phyloP scores from a whole-genome alignment of 2,888 invertebrate genomes.

The Eupithecia centaureata region DNA sequence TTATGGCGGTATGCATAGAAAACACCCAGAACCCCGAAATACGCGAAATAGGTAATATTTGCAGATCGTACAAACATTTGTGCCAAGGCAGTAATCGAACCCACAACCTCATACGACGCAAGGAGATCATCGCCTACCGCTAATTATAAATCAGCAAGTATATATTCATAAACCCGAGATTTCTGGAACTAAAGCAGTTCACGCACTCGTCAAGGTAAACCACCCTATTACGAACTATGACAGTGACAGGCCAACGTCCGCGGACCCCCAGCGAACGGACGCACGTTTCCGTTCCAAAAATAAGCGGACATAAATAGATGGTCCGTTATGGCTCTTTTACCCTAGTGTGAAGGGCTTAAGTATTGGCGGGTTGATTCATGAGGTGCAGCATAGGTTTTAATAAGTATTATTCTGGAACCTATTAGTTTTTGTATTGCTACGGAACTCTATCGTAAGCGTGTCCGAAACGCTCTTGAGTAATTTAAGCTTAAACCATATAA shows the following conservation, averaged over 20 bases:
- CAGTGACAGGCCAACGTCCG: conserved; percentile 47
- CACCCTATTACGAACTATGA: conserved; percentile 27
- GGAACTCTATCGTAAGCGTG: neutral
- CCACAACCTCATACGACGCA: too few relatives aligned
- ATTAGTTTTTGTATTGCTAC: neutral
- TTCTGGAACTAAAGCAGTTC: neutral
- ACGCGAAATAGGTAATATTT: too few relatives aligned
- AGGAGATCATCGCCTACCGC: too few relatives aligned
- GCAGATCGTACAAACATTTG: too few relatives aligned
- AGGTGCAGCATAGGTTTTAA: conserved; percentile 16
- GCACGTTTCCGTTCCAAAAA: conserved; percentile 60
- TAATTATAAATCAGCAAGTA: neutral
- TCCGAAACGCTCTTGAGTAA: neutral
- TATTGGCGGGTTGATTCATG: conserved; percentile 32
- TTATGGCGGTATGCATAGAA: too few relatives aligned
- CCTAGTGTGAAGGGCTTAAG: conserved; percentile 33
- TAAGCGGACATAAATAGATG: conserved; percentile 57
- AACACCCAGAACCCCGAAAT: too few relatives aligned
- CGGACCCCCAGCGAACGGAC: conserved; percentile 68
- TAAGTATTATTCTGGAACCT: neutral
- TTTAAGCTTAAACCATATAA: too few relatives aligned
- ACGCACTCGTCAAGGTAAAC: conserved; percentile 22
- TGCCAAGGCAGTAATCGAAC: too few relatives aligned
- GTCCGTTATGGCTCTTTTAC: conserved; percentile 45
- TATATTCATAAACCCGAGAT: neutral